phyloP scores from a whole-genome alignment of 2,797 vertebrate species.

The Clarias laeviceps region DNA sequence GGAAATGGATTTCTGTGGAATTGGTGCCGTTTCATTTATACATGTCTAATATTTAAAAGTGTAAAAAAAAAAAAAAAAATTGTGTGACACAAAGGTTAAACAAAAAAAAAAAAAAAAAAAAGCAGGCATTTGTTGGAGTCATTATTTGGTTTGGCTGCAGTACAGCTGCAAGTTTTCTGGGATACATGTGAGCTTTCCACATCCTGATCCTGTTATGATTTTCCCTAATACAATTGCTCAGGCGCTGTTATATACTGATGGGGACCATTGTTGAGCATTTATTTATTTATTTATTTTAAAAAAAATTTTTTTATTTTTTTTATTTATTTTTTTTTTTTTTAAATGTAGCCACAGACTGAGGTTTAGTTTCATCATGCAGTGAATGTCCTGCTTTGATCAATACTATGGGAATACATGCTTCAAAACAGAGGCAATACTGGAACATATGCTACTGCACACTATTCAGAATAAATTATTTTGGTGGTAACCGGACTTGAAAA shows the following conservation, averaged over 20 bases:
- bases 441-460: not conserved
- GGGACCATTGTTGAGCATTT: not conserved
- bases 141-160: not conserved
- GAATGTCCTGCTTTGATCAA: too few species aligned
- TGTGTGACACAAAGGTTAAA: not conserved
- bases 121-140: not conserved
- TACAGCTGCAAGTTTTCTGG: not conserved
- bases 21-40: not conserved
- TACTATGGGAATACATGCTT: too few species aligned
- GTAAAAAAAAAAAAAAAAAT: not conserved
- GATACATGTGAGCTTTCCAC: not conserved
- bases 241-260: not conserved
- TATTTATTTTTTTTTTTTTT: too few species aligned
- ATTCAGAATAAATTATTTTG: not conserved
- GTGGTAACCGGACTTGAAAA: not conserved
- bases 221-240: not conserved
- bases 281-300: too few species aligned
- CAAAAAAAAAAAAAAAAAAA: not conserved
- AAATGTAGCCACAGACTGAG: not conserved
- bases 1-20: not conserved
- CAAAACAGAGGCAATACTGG: too few species aligned
- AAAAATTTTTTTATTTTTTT: too few species aligned
- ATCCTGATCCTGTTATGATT: not conserved
- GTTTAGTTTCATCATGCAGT: not conserved
- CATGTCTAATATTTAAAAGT: too few species aligned